Percentiles rank a stretch among this genome's conserved stretches.
Evolutionary conservation across 1,140 invertebrate species (phyloP).

Genomic region (Delia radicum): DNA sequence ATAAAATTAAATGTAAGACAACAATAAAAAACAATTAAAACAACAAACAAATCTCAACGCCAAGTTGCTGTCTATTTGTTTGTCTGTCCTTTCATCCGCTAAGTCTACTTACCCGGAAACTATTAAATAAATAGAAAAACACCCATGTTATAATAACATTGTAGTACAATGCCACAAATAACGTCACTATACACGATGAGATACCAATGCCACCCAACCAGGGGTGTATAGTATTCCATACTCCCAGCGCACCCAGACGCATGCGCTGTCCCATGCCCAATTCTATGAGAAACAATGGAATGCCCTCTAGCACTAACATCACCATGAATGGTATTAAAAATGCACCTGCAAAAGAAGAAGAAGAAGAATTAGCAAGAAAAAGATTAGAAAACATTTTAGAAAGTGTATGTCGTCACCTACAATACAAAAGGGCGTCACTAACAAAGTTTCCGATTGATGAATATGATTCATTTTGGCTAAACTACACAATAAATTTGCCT

Average conservation of each 20-base stretch:
- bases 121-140: constrained; percentile 92
- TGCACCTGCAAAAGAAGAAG: constrained; percentile 69
- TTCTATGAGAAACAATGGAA: constrained; percentile 91
- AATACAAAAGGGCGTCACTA: too few species aligned
- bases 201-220: constrained; percentile 89
- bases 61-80: not conserved
- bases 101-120: constrained; percentile 69
- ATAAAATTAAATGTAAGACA: not conserved
- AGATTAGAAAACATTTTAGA: too few species aligned
- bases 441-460: too few species aligned
- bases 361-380: too few species aligned
- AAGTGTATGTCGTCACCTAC: too few species aligned
- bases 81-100: not conserved
- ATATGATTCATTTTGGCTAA: too few species aligned
- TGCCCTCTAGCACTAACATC: constrained; percentile 90
- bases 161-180: constrained; percentile 93
- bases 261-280: constrained; percentile 91
- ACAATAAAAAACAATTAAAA: not conserved
- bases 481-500: too few species aligned
- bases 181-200: constrained; percentile 86
- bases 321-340: constrained; percentile 96
- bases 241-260: constrained; percentile 83
- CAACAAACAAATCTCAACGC: not conserved
- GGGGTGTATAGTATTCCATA: constrained; percentile 93
- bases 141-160: constrained; percentile 99